Conservation (phyloP, 2,888 invertebrate genomes). For the Agelastica alni region DNA sequence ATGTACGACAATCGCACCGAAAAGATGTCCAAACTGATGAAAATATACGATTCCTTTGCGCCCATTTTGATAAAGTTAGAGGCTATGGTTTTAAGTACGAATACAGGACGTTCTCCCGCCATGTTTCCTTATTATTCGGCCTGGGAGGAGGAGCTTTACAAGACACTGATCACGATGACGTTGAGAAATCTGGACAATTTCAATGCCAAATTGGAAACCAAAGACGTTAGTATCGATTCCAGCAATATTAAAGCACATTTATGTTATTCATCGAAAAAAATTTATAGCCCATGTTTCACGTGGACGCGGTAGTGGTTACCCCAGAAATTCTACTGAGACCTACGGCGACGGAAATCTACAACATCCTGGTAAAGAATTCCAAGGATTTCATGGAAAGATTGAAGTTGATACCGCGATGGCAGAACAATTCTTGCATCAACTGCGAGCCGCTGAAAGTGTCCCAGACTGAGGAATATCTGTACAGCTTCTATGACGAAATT, state of each 20-base stretch:
- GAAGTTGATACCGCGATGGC: slow-evolving; percentile 82
- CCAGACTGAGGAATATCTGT: slow-evolving; percentile 64
- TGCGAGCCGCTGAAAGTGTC: slow-evolving; percentile 67
- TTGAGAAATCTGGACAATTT: slow-evolving; percentile 73
- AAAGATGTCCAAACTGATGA: slow-evolving; percentile 68
- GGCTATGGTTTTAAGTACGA: slow-evolving; percentile 78
- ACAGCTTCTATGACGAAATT: slow-evolving; percentile 82
- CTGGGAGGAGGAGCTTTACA: slow-evolving; percentile 83
- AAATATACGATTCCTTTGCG: slow-evolving; percentile 78
- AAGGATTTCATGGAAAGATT: slow-evolving; percentile 78
- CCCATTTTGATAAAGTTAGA: slow-evolving; percentile 86
- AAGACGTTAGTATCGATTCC: slow-evolving; percentile 51
- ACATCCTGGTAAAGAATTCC: slow-evolving; percentile 72
- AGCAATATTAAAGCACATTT: no score
- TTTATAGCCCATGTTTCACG: slow-evolving; percentile 67
- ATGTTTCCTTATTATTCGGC: slow-evolving; percentile 78
- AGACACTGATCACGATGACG: slow-evolving; percentile 68
- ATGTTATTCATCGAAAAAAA: no score
- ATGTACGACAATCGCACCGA: slow-evolving; percentile 71
- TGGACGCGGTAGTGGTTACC: slow-evolving; percentile 73
- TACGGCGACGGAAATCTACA: slow-evolving; percentile 75
- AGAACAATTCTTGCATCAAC: slow-evolving; percentile 77
- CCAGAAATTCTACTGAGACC: slow-evolving; percentile 80
- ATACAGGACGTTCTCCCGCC: slow-evolving; percentile 72
- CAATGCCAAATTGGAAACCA: slow-evolving; percentile 59